Evolutionary conservation across 2,888 invertebrate genomes (phyloP).

Genomic region (Girardia tigrina): DNA sequence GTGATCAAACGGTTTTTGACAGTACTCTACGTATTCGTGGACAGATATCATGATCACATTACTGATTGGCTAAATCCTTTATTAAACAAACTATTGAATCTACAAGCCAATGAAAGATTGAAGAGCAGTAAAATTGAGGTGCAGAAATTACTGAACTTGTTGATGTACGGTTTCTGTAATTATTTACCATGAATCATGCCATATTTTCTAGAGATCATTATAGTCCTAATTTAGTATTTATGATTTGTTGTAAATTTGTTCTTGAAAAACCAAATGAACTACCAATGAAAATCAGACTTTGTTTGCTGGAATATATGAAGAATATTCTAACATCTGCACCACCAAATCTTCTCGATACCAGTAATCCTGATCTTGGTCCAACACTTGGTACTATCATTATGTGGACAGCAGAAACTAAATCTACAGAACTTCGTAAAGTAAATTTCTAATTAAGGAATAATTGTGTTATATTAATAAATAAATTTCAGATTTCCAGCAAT

Average conservation of each 20-base stretch:
- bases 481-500: neutral
- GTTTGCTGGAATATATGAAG: constrained; percentile 52
- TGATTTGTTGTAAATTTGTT: constrained; percentile 56
- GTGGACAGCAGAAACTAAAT: constrained; percentile 61
- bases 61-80: constrained; percentile 28
- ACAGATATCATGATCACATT: neutral
- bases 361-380: constrained; percentile 47
- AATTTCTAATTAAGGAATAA: neutral
- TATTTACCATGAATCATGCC: neutral
- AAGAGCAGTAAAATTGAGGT: constrained; percentile 34
- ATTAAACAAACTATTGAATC: constrained; percentile 27
- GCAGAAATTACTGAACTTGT: constrained; percentile 7
- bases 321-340: constrained; percentile 50
- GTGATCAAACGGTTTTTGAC: neutral
- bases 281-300: constrained; percentile 55
- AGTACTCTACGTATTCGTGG: neutral
- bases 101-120: constrained; percentile 30
- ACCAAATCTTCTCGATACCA: constrained; percentile 53
- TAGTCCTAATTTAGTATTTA: neutral
- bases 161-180: neutral
- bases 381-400: constrained; percentile 62
- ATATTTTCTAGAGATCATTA: neutral
- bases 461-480: neutral
- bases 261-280: constrained; percentile 83
- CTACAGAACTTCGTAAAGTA: constrained; percentile 54